Percentiles rank a stretch among this genome's conserved stretches.
These are phyloP conservation scores for Brachionus rubens DNA, from an alignment of 1,140 invertebrate species.

Conservation along the genomic window DNA sequence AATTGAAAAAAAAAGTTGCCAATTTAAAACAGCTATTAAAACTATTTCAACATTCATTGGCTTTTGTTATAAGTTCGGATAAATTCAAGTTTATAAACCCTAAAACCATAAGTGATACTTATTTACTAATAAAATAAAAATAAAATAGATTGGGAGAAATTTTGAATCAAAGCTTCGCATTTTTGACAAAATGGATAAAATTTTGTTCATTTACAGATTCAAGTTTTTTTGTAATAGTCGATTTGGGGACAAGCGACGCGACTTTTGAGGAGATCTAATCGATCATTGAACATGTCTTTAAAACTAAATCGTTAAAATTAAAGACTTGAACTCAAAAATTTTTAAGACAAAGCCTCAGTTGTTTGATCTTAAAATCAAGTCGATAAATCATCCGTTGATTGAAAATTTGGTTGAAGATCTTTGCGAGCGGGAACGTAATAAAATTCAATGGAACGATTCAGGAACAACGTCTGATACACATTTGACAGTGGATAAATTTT, in stretches of 20 bases:
- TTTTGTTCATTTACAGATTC: too few species aligned
- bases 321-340: conserved; percentile 5
- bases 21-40: not conserved
- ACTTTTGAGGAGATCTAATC: not conserved
- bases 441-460: not conserved
- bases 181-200: not conserved
- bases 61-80: not conserved
- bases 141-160: not conserved
- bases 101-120: not conserved
- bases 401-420: not conserved
- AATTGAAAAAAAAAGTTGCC: too few species aligned
- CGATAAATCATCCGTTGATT: not conserved
- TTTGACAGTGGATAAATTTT: not conserved
- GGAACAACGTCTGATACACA: not conserved
- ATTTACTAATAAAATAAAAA: not conserved
- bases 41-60: not conserved
- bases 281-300: not conserved
- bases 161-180: not conserved
- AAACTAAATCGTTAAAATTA: not conserved
- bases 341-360: conserved; percentile 4
- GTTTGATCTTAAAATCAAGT: not conserved
- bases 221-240: not conserved
- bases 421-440: not conserved
- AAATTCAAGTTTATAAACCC: not conserved
- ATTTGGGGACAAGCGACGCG: not conserved